Evolutionary conservation across 2,113 vertebrate species (phyloP), one percentile per base, ranked within the genome.

Genomic region (Corythornis cristatus): DNA sequence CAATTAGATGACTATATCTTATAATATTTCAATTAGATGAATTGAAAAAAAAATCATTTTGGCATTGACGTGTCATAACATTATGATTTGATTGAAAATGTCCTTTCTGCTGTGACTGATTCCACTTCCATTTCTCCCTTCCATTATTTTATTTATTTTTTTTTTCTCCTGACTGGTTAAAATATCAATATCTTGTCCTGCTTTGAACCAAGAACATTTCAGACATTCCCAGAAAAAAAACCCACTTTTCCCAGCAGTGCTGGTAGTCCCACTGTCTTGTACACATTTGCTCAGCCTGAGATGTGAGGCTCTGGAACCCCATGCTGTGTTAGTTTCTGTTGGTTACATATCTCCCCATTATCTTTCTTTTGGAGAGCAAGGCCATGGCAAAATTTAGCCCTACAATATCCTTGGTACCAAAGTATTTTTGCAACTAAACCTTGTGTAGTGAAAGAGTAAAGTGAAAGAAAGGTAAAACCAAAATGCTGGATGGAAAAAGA

Each of bases 51-150:
- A 72, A 70, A 42, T 48, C 10, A 37, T 86, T 90, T 88, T 92
- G 92, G 66, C 80, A 71, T 75, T 51, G 80, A 64, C 83, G 64
- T 35, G 76, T 90, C 83, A 80, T 70, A 95, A 86, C 60, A 51
- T 88, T 94, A 62, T 84, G 64, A 88, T 93, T 85, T 93, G 92
- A 88, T 91, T 88, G 85, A 89, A 88, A 86, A 71, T 67, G 80
- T 66, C 92, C 92, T 94, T 91, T 96, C 76, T 80, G 46, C 37
- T 73, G 16, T 85, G 73, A 74, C 31, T 58, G 92, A 92, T 90
- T 90, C 56, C 37, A 70, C 64, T 62, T 86, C 56, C 3, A 16
- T 71, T 91, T 85, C 71, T 94, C 12, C 35, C 26, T 60, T 89
- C 80, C 48, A 25, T 64, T 35, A 54, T 21, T 28, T 11, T 76